Conservation (phyloP, 2,797 vertebrate species). For the Fringilla coelebs region DNA sequence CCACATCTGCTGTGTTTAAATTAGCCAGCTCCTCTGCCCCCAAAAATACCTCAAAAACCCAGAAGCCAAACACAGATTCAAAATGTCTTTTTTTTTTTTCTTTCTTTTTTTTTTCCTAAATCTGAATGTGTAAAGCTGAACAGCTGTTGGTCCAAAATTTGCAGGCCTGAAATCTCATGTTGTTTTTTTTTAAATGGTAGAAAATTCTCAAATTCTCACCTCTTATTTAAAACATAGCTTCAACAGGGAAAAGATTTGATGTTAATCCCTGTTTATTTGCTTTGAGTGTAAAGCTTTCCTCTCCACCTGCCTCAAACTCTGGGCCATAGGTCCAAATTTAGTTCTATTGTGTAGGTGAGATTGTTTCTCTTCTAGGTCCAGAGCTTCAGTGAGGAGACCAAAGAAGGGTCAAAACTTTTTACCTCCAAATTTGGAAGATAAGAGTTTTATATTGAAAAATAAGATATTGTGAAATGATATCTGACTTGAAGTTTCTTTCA, state of each 20-base stretch:
- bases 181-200: background rate
- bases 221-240: background rate
- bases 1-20: background rate
- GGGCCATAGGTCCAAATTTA: background rate
- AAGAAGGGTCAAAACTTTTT: background rate
- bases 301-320: background rate
- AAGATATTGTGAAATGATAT: background rate
- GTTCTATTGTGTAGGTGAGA: background rate
- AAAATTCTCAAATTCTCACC: background rate
- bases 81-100: background rate
- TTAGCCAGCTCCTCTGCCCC: accelerated
- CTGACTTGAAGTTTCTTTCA: background rate
- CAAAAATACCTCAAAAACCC: no score
- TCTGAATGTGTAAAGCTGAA: background rate
- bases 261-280: background rate
- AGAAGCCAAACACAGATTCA: background rate
- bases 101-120: no score
- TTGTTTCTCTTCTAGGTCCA: background rate
- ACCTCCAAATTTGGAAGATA: background rate
- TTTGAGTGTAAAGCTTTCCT: background rate
- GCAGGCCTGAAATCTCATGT: background rate
- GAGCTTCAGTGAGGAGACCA: background rate
- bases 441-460: background rate
- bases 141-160: background rate
- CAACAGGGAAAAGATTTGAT: background rate